Base-by-base conservation (phyloP, 2,888 invertebrate genomes). In the Boloria euphrosyne region DNA sequence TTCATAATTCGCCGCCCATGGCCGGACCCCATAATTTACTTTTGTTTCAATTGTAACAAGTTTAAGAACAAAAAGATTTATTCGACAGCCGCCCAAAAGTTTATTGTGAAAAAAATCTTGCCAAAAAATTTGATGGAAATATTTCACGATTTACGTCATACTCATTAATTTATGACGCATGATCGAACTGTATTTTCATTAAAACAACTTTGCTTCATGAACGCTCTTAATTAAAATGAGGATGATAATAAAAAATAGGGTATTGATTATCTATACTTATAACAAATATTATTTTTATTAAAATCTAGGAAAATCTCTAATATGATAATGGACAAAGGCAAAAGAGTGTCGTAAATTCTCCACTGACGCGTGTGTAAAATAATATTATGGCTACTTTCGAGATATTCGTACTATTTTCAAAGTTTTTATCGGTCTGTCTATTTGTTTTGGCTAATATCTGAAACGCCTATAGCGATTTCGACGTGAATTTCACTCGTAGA, bases 21-120 rank as follows among this genome's bases (percentile, higher is more conserved):
- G 68, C 27, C 50, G 52, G 51, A 50, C 65, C 68, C 76, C 75
- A 75, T 89, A 89, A 90, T 89, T 90, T 90, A 90, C 88, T 87
- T 90, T 90, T 88, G 88, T 90, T 90, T 88, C 89, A 90, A 90
- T 90, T 86, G 88, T 87, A 84, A 81, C 86, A 80, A 70, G 55
- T 68, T 70, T 70, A 85, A 84, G 75, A 76, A 80, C 78, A 79
- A 75, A 78, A 81, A 84, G 82, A 89, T 87, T 87, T 86, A 85
- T 87, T 84, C 78, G 72, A 76, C 75, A 76, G 78, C 73, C 80
- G 79, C 80, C 82, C 76, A 66, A 61, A 69, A 70, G 59, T 67
- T 74, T 68, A 71, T 66, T 61, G 54, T 64, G 57, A 38, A 66
- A 70, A 65, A 66, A 68, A 55, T 54, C 52, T 68, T 38, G 18